Percentiles rank a stretch among this genome's conserved stretches.
Conservation (phyloP, 1,140 invertebrate species). For the Drosophila sechellia region DNA sequence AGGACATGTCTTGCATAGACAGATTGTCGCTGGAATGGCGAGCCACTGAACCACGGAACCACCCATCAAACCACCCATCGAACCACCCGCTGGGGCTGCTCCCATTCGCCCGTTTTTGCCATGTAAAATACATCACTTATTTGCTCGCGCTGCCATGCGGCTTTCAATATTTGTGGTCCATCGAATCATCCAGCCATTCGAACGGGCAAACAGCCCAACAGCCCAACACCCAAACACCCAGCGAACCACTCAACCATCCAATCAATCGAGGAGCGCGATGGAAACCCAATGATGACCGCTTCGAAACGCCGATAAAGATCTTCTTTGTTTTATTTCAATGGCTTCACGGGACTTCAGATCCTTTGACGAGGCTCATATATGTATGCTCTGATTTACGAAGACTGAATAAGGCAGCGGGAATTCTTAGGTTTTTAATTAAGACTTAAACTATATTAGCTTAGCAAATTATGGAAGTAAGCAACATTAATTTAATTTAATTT, state of each 20-base stretch:
- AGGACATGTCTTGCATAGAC: conserved; percentile 40
- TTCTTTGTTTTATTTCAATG: conserved; percentile 13
- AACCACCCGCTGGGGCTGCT: background rate
- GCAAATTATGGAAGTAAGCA: too few relatives aligned
- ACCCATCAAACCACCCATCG: background rate
- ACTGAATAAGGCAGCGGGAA: background rate
- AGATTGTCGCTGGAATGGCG: conserved; percentile 31
- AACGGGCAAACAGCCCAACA: conserved; percentile 1
- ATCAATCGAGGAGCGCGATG: conserved; percentile 7
- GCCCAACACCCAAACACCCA: background rate
- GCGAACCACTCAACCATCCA: background rate
- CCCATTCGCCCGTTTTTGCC: conserved; percentile 19
- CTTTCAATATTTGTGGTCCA: conserved; percentile 66
- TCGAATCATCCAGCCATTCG: conserved; percentile 3
- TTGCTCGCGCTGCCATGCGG: conserved; percentile 58
- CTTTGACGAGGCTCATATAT: background rate
- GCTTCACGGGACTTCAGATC: background rate
- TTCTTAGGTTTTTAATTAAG: background rate
- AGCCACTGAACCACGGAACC: background rate
- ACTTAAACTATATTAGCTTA: too few relatives aligned
- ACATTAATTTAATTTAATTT: too few relatives aligned
- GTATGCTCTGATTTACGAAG: background rate
- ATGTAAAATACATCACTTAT: conserved; percentile 75
- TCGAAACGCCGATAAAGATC: conserved; percentile 17
- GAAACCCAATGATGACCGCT: conserved; percentile 20